Percentiles rank a stretch among this genome's conserved stretches.
Evolutionary conservation across 2,113 vertebrate genomes (phyloP).

Genomic region (Thermophis baileyi): DNA sequence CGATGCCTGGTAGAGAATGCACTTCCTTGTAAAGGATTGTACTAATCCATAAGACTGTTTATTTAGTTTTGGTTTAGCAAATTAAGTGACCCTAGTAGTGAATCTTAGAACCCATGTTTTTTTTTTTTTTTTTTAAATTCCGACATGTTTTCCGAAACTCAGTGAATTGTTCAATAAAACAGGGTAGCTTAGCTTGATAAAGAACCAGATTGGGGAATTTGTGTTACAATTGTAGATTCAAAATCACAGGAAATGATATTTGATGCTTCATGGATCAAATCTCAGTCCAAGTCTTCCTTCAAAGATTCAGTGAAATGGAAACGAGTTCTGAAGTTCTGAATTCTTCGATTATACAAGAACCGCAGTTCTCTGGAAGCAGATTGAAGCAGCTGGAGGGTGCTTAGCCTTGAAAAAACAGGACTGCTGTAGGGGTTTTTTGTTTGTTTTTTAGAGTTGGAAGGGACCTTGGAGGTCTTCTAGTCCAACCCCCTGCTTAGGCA

Average conservation of each 20-base stretch:
- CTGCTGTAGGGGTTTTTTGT: no score
- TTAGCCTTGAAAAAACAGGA: no score
- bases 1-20: neutral
- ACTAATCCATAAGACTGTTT: neutral
- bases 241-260: neutral
- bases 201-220: neutral
- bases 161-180: neutral
- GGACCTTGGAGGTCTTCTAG: no score
- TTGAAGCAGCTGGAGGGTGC: neutral
- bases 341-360: neutral
- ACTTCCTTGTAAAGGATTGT: neutral
- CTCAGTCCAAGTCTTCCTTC: neutral
- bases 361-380: neutral
- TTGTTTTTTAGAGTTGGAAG: no score
- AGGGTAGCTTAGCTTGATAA: neutral
- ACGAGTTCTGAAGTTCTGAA: neutral
- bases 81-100: neutral
- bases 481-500: no score
- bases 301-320: neutral
- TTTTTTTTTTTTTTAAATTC: no score
- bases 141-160: neutral
- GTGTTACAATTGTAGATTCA: neutral
- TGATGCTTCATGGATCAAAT: neutral
- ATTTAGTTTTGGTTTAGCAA: neutral
- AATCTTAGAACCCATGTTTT: neutral